phyloP scores from a whole-genome alignment of 2,113 vertebrate genomes.

The Dicerorhinus sumatrensis region DNA sequence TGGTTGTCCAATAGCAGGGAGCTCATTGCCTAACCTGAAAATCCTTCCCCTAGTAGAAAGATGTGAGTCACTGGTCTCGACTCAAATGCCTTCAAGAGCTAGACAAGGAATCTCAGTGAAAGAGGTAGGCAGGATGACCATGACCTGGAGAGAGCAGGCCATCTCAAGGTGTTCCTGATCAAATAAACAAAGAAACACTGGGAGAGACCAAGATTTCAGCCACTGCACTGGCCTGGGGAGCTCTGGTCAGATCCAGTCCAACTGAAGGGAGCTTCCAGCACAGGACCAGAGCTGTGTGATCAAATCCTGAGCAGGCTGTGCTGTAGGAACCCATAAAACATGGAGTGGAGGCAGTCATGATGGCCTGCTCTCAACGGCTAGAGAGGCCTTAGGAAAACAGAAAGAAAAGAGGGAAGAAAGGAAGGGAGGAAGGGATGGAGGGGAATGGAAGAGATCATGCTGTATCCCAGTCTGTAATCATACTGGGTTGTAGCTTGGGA shows the following conservation, averaged over 20 bases:
- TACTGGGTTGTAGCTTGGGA: not conserved
- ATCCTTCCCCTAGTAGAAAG: not conserved
- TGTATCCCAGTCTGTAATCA: not conserved
- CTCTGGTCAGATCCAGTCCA: not conserved
- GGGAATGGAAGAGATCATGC: not conserved
- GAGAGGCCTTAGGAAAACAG: not conserved
- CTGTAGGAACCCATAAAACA: not conserved
- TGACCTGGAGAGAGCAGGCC: not conserved
- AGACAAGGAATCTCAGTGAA: not conserved
- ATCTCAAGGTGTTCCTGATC: not conserved
- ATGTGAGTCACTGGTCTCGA: not conserved
- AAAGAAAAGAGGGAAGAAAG: not conserved
- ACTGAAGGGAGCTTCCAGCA: not conserved
- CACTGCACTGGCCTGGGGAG: not conserved
- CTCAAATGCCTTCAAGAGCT: not conserved
- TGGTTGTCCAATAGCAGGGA: too few relatives aligned
- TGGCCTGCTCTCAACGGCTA: not conserved
- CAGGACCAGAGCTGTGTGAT: not conserved
- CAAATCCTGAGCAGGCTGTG: not conserved
- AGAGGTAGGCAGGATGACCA: not conserved
- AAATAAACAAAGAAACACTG: not conserved
- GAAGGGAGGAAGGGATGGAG: not conserved
- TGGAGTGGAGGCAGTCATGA: not conserved
- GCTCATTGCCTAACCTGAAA: not conserved
- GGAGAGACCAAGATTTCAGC: not conserved